A percentile compares a stretch with the other conserved stretches of the same genome.
phyloP scores from a whole-genome alignment of 2,113 vertebrate genomes.

The Melanerpes aurifrons region DNA sequence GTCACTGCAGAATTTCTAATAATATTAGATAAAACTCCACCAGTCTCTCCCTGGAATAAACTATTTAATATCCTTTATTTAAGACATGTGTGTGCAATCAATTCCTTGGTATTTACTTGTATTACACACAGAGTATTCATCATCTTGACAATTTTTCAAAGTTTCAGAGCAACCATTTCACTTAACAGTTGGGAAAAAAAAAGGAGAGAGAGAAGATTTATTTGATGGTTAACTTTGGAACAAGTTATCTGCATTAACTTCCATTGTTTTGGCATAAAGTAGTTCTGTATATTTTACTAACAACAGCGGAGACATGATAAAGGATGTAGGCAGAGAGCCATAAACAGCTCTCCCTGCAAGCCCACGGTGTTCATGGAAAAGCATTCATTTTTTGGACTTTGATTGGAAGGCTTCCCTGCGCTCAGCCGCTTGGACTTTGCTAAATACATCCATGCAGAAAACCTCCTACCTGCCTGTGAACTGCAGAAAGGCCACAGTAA shows the following conservation, averaged over 20 bases:
- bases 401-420: conserved; percentile 13
- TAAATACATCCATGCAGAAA: conserved; percentile 25
- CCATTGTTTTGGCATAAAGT: conserved; percentile 74
- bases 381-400: conserved; percentile 37
- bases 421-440: conserved; percentile 26
- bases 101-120: conserved; percentile 66
- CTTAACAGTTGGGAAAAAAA: conserved; percentile 30
- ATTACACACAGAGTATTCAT: conserved; percentile 65
- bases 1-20: conserved; percentile 53
- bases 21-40: conserved; percentile 59
- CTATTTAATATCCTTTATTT: conserved; percentile 61
- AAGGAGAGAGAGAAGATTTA: conserved; percentile 40
- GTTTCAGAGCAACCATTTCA: conserved; percentile 66
- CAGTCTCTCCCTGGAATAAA: conserved; percentile 61
- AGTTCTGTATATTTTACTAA: conserved; percentile 73
- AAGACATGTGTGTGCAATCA: conserved; percentile 65
- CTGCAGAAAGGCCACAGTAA: background rate
- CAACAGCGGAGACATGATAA: conserved; percentile 66
- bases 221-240: conserved; percentile 66
- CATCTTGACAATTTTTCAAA: conserved; percentile 70
- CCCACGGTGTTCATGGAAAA: background rate
- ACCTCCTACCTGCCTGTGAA: conserved; percentile 50
- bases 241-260: conserved; percentile 74
- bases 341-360: conserved; percentile 39
- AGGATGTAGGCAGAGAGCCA: conserved; percentile 59